Base-by-base conservation (phyloP, 2,113 vertebrate species). In the Salvelinus namaycush region DNA sequence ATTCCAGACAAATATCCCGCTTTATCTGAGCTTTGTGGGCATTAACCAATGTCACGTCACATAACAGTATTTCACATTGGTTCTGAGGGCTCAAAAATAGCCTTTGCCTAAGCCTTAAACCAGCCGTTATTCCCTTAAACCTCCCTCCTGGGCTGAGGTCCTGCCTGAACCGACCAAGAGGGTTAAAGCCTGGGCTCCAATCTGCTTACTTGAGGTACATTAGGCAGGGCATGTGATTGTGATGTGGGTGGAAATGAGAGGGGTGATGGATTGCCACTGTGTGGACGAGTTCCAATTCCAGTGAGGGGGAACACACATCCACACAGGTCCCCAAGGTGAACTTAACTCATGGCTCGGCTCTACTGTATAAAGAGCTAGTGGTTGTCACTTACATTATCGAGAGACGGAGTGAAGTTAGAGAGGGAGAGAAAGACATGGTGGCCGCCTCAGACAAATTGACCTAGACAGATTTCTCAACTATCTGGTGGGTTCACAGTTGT, bases 11-110 rank as follows among this genome's bases (percentile, higher is more conserved):
- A 22, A 62, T 22, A n/a, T 22, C 59, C n/a, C 5, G 0, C 54
- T 57, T 57, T 20, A 57, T 57, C 20, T 1, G 51, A 62, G 59
- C 16, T 62, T 62, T 62, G 59, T 62, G 59, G n/a, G 59, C n/a
- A 62, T 16, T 11, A 44, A 44, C 39, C 39, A 44, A 44, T 11
- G 39, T 44, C 39, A 44, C 39, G 51, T 66, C 73, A 70, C 39
- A 12, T 44, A 44, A 44, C 39, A 44, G 39, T 44, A 44, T 44
- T 70, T 64, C 59, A 70, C 77, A 72, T 9, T 77, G 69, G 18
- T 34, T 68, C 24, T 26, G 12, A 68, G 24, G 22, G 27, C 73
- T 69, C 80, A 73, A 27, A 87, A 91, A 92, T 90, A 92, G 86
- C 86, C 29, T 80, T 83, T 54, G 51, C 3, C 3, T 4, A 88